Percentiles rank a stretch among this genome's conserved stretches.
Evolutionary conservation across 2,888 invertebrate genomes (phyloP).

Genomic region (Drosophila meridionalis): DNA sequence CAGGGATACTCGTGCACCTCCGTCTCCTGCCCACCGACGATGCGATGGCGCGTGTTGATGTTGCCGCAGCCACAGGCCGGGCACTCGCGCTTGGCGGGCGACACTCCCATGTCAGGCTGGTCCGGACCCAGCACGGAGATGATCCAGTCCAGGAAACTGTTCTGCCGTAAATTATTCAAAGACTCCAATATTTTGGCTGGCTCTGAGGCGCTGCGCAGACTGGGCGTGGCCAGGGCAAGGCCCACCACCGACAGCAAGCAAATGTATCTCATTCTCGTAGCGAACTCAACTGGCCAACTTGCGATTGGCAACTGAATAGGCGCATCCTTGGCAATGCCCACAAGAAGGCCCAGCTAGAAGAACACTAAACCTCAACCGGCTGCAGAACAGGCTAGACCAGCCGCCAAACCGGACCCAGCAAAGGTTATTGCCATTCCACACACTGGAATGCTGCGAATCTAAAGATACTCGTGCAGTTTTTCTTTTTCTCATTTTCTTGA

Average conservation of each 20-base stretch:
- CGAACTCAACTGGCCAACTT: slow-evolving; percentile 63
- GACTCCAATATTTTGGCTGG: slow-evolving; percentile 64
- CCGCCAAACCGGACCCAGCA: slow-evolving; percentile 47
- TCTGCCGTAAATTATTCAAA: slow-evolving; percentile 64
- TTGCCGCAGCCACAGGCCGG: slow-evolving; percentile 87
- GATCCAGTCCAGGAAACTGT: slow-evolving; percentile 77
- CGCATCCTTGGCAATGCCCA: slow-evolving; percentile 36
- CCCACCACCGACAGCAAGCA: slow-evolving; percentile 40
- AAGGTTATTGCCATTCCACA: slow-evolving; percentile 57
- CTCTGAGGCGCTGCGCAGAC: slow-evolving; percentile 51
- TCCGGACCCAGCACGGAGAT: slow-evolving; percentile 72
- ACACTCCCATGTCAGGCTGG: slow-evolving; percentile 35
- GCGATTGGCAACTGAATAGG: slow-evolving; percentile 69
- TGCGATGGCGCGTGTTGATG: slow-evolving; percentile 88
- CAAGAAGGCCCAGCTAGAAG: slow-evolving; percentile 21
- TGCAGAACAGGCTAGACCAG: slow-evolving; percentile 55
- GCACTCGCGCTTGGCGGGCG: slow-evolving; percentile 71
- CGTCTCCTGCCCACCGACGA: slow-evolving; percentile 92
- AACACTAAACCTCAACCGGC: slow-evolving; percentile 39
- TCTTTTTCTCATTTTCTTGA: slow-evolving; percentile 55
- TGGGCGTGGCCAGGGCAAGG: slow-evolving; percentile 49
- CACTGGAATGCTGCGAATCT: slow-evolving; percentile 29
- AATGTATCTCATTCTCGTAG: slow-evolving; percentile 45
- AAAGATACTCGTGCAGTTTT: slow-evolving; percentile 21
- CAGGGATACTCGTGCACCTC: slow-evolving; percentile 89